Percentiles rank a stretch among this genome's conserved stretches.
These are phyloP conservation scores for Pterophyllum scalare DNA, from an alignment of 2,113 vertebrate genomes.

Conservation along the genomic window DNA sequence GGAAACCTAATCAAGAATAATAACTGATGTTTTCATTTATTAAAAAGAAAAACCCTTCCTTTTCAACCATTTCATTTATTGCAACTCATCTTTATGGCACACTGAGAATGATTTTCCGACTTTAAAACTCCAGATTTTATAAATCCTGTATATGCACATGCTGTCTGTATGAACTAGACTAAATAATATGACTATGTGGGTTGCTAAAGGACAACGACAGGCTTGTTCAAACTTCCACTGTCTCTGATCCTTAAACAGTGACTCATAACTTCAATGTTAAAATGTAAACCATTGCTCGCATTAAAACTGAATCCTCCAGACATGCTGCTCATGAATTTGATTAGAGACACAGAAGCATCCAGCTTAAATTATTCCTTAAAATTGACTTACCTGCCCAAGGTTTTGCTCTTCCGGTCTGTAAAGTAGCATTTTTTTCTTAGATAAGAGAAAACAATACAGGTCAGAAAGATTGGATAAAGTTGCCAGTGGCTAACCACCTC, in stretches of 20 bases:
- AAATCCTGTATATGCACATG: neutral
- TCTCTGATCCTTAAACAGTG: neutral
- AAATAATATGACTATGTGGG: neutral
- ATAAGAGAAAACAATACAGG: constrained; percentile 65
- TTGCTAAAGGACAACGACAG: neutral
- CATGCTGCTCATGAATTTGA: neutral
- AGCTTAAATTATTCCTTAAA: constrained; percentile 1
- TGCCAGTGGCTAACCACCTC: neutral
- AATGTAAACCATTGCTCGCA: neutral
- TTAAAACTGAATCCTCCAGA: neutral
- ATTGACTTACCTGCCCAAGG: constrained; percentile 90
- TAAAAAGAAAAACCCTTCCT: neutral
- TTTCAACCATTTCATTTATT: neutral
- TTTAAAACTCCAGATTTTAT: constrained; percentile 16
- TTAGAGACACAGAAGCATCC: constrained; percentile 15
- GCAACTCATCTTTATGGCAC: neutral
- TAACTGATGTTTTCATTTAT: neutral
- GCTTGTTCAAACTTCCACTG: neutral
- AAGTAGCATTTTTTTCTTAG: constrained; percentile 97
- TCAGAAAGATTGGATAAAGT: neutral
- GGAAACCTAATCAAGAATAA: neutral
- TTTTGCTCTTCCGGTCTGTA: constrained; percentile 94
- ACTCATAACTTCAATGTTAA: constrained; percentile 26
- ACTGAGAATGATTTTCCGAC: neutral
- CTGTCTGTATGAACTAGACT: neutral